Evolutionary conservation across 2,113 vertebrate genomes (phyloP), one percentile per base, ranked within the genome.

Genomic region (Nibea coibor): DNA sequence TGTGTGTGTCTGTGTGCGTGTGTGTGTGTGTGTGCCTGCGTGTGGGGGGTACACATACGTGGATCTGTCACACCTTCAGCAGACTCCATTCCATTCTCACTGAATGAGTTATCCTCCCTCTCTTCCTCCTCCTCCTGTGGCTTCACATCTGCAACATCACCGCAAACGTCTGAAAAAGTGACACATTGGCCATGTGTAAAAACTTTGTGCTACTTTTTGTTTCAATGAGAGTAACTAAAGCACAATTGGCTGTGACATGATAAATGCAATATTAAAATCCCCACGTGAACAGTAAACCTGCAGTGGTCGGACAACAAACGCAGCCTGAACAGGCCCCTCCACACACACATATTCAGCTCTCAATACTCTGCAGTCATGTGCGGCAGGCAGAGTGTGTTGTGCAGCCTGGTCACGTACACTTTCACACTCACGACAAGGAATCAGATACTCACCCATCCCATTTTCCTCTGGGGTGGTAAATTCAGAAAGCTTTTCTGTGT

Each of bases 381-480:
- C 1, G 17, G 51, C 2, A 3, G 28, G 51, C 42, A 20, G 45
- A 63, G 75, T 0, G 69, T 54, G 70, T 31, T 54, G 64, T 28
- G 45, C 56, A 80, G 50, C 48, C 74, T 22, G 45, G 56, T 79
- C 70, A 48, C 19, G 3, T 26, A 47, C 14, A 16, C 22, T 10
- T 48, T 47, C 17, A 24, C 47, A n/a, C 9, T 31, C 9, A 42
- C 67, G 4, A 62, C 10, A 68, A 63, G 63, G 47, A 81, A 56
- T 6, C n/a, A 65, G 43, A 71, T 10, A 90, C 93, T 93, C 87
- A 94, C 92, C 85, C 73, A 76, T 93, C 50, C 72, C 61, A 10
- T 85, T 77, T 54, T 24, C 89, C 48, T 85, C 88, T 42, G 71
- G 15, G 53, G 77, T 17, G 12, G 62, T 58, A 15, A 85, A 69